These are phyloP conservation scores for Hydropsyche betteni DNA, from an alignment of 2,888 invertebrate genomes.

Conservation along the genomic window DNA sequence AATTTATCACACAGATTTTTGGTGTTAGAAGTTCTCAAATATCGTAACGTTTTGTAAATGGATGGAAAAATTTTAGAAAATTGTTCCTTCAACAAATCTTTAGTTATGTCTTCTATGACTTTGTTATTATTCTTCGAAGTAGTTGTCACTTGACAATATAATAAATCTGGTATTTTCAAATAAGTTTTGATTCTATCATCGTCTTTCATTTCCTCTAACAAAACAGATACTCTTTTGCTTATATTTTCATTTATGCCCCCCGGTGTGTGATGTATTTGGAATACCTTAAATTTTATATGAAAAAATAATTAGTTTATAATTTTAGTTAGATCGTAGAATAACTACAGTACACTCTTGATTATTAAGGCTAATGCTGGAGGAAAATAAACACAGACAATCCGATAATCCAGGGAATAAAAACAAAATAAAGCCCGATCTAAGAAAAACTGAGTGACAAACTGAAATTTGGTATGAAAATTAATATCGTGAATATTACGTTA, in stretches of 20 bases:
- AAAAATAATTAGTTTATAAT: not conserved
- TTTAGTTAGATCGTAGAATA: not conserved
- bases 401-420: too few relatives aligned
- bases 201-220: slow-evolving; percentile 18
- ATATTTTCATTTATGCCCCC: not conserved
- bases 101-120: slow-evolving; percentile 20
- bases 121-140: slow-evolving; percentile 21
- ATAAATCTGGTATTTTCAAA: slow-evolving; percentile 45
- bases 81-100: slow-evolving; percentile 25
- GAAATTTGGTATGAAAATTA: too few relatives aligned
- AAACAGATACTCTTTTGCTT: slow-evolving; percentile 2
- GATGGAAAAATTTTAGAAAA: slow-evolving; percentile 33
- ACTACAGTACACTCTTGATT: too few relatives aligned
- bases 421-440: too few relatives aligned
- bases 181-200: slow-evolving; percentile 34
- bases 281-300: slow-evolving; percentile 14
- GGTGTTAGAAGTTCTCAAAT: slow-evolving; percentile 39
- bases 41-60: slow-evolving; percentile 43
- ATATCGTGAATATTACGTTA: too few relatives aligned
- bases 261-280: slow-evolving; percentile 14
- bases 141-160: slow-evolving; percentile 44
- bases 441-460: too few relatives aligned
- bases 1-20: slow-evolving; percentile 33
- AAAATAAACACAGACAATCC: too few relatives aligned
- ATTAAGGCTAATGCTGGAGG: too few relatives aligned